Evolutionary conservation across 2,888 invertebrate species (phyloP), one percentile per base, ranked within the genome.

Genomic region (Venusia cambrica): DNA sequence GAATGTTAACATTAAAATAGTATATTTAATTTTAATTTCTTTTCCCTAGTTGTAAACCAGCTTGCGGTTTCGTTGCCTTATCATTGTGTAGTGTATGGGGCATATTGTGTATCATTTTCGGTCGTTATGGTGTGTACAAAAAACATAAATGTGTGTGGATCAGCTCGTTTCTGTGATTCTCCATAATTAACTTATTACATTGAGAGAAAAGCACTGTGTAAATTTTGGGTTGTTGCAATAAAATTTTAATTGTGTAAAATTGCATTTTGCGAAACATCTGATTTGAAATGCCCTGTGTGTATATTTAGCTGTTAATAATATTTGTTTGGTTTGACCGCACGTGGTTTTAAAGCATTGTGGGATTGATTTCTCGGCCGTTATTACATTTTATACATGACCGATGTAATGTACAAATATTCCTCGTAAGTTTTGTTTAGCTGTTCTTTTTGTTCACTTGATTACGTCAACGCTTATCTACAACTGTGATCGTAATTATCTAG

Each of bases 221-320:
- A 60, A 75, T 75, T 75, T 83, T 81, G 85, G 85, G 87, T 75
- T 65, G 85, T 79, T 85, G 85, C 85, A 85, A 85, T 85, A 85
- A 80, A 73, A 58, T 59, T 65, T 52, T 76, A 74, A 56, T 64
- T 54, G 60, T 63, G 58, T 65, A 66, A 71, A 75, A 67, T 70
- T 66, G 67, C 63, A 74, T 68, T 70, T 71, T 66, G 62, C 59
- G 51, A 59, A 57, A 58, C 58, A 61, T 55, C 57, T 62, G 60
- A 57, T 61, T n/a, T 59, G 62, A 54, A 54, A 62, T 70, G 72
- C 73, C 74, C 73, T 73, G 55, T 63, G 64, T 72, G 63, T 70
- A 65, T 72, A 72, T 72, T 67, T 73, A 73, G 71, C 62, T 62
- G 44, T 58, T 35, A 33, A 27, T 29, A 13, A 33, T 24, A 46